Evolutionary conservation across 2,797 vertebrate genomes (phyloP).

Genomic region (Brachyrhaphis roseni): DNA sequence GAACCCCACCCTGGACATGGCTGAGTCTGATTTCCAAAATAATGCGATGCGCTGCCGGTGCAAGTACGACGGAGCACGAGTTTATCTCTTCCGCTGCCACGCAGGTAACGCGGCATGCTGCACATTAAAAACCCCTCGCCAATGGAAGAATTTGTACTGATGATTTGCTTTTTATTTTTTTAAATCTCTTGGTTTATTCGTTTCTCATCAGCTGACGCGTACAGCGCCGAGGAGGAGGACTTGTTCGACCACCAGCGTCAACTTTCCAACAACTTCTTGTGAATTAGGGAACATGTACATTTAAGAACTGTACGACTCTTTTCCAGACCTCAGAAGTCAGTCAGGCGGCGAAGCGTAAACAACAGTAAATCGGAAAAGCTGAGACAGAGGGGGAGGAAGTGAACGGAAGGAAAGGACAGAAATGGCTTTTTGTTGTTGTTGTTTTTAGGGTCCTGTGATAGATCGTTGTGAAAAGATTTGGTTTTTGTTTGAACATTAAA

Average conservation of each 20-base stretch:
- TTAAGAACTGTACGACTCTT: slow-evolving; percentile 59
- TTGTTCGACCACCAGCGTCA: slow-evolving; percentile 89
- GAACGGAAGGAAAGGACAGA: slow-evolving; percentile 19
- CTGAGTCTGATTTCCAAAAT: slow-evolving; percentile 95
- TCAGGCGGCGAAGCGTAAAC: slow-evolving; percentile 47
- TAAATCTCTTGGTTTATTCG: not conserved
- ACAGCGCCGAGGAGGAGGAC: slow-evolving; percentile 83
- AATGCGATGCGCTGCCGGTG: slow-evolving; percentile 93
- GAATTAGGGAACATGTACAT: slow-evolving; percentile 42
- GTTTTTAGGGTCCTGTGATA: slow-evolving; percentile 39
- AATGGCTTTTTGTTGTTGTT: slow-evolving; percentile 10
- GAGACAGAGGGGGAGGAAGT: slow-evolving; percentile 14
- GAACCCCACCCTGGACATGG: slow-evolving; percentile 94
- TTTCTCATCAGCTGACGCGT: slow-evolving; percentile 85
- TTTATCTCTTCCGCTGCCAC: slow-evolving; percentile 93
- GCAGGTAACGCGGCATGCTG: slow-evolving; percentile 80
- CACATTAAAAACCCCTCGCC: not conserved
- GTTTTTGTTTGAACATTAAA: slow-evolving; percentile 41
- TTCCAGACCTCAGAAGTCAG: slow-evolving; percentile 52
- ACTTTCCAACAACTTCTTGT: slow-evolving; percentile 93
- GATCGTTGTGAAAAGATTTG: slow-evolving; percentile 29
- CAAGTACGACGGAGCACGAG: slow-evolving; percentile 90
- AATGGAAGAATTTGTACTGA: not conserved
- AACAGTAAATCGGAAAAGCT: slow-evolving; percentile 44
- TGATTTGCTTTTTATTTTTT: not conserved